These are phyloP conservation scores for Drosophila vallismaia DNA, from an alignment of 2,888 invertebrate genomes.

Conservation along the genomic window DNA sequence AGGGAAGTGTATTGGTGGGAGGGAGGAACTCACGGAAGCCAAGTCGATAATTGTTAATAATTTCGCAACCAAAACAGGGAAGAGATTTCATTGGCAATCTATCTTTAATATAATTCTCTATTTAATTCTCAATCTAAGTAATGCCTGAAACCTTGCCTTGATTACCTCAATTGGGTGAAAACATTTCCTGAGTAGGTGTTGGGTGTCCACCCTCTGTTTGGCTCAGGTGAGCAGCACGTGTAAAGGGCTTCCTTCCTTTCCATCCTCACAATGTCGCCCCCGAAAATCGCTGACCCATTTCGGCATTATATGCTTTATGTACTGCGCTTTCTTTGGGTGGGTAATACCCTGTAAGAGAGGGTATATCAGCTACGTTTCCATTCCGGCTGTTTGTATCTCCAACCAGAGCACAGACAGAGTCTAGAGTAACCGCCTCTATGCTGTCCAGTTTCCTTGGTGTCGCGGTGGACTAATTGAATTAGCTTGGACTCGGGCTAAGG, in stretches of 20 bases:
- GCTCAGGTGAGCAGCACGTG: slow-evolving; percentile 37
- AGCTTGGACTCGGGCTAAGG: slow-evolving; percentile 32
- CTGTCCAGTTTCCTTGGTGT: background rate
- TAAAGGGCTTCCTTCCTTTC: slow-evolving; percentile 40
- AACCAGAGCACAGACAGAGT: too few species aligned
- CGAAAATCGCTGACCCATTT: slow-evolving; percentile 73
- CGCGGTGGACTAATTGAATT: slow-evolving; percentile 57
- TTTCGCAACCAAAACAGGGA: slow-evolving; percentile 12
- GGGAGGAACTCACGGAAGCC: background rate
- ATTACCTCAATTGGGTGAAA: slow-evolving; percentile 30
- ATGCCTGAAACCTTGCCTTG: slow-evolving; percentile 20
- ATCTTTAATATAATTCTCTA: background rate
- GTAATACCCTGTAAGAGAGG: too few species aligned
- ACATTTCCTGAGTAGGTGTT: slow-evolving; percentile 28
- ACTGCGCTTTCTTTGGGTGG: too few species aligned
- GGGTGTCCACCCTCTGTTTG: slow-evolving; percentile 1
- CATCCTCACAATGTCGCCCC: slow-evolving; percentile 53
- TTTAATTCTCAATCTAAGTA: background rate
- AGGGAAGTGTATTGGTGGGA: too few species aligned
- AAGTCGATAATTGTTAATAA: slow-evolving; percentile 58
- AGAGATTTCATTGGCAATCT: background rate
- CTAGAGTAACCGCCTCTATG: background rate
- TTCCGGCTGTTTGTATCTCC: background rate
- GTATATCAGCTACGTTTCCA: too few species aligned
- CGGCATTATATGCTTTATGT: slow-evolving; percentile 36